phyloP scores from a whole-genome alignment of 2,888 invertebrate genomes.

The Eupelmus urozonus region DNA sequence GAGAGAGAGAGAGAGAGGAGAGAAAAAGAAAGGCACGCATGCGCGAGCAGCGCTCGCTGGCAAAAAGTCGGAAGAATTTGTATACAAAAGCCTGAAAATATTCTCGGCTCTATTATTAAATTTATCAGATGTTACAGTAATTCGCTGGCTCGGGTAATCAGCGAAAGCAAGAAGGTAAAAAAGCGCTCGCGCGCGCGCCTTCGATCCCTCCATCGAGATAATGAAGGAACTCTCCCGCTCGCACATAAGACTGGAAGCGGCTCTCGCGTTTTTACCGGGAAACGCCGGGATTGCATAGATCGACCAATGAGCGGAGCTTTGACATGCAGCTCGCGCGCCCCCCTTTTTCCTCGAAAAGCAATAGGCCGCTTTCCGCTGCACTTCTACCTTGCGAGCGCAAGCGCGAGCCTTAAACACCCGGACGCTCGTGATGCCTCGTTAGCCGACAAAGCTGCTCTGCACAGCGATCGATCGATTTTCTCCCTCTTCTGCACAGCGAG shows the following conservation, averaged over 20 bases:
- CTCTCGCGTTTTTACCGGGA: constrained; percentile 40
- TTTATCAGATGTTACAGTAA: constrained; percentile 54
- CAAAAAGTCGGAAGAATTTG: constrained; percentile 47
- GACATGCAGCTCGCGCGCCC: constrained; percentile 16
- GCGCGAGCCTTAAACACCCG: constrained; percentile 26
- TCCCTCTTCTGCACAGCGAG: not conserved
- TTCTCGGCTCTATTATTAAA: constrained; percentile 43
- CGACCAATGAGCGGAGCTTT: constrained; percentile 33
- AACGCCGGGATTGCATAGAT: constrained; percentile 27
- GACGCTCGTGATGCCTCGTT: constrained; percentile 30
- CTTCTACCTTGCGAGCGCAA: constrained; percentile 16
- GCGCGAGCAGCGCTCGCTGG: constrained; percentile 28
- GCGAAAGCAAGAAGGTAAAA: constrained; percentile 5
- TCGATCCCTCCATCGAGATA: constrained; percentile 46
- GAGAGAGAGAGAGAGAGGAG: not conserved
- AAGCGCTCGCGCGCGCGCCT: not conserved
- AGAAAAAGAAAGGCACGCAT: not conserved
- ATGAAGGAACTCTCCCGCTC: constrained; percentile 36
- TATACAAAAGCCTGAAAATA: constrained; percentile 47
- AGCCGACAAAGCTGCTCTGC: not conserved
- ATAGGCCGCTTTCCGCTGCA: constrained; percentile 47
- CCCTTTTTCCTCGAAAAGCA: constrained; percentile 55
- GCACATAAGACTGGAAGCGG: constrained; percentile 17
- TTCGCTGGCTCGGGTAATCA: constrained; percentile 24
- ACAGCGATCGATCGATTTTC: constrained; percentile 36